phyloP scores from a whole-genome alignment of 2,113 vertebrate genomes.

The Narcine bancroftii region DNA sequence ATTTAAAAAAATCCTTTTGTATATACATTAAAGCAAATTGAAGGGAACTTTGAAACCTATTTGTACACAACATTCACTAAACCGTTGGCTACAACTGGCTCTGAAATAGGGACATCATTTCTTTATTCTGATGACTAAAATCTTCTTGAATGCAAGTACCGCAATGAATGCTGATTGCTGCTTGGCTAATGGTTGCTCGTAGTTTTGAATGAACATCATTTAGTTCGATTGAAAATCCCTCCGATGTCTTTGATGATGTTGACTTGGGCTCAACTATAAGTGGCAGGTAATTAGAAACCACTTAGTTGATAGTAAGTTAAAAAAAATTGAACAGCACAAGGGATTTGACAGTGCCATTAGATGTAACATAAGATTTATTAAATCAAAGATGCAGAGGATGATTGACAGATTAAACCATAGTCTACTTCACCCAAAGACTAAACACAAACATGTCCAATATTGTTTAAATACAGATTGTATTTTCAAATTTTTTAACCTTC shows the following conservation, averaged over 20 bases:
- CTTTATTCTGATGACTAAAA: neutral
- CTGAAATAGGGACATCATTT: neutral
- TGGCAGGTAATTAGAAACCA: neutral
- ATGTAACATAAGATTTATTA: neutral
- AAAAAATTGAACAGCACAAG: neutral
- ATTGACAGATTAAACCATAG: neutral
- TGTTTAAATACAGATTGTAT: neutral
- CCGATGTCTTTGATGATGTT: neutral
- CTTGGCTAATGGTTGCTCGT: neutral
- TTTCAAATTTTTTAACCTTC: neutral
- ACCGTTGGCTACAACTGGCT: neutral
- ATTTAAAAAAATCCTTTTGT: neutral
- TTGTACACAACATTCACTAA: too few relatives aligned
- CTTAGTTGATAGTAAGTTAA: neutral
- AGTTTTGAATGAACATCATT: neutral
- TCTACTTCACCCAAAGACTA: neutral
- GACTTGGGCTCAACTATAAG: neutral
- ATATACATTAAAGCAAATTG: neutral
- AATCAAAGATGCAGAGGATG: neutral
- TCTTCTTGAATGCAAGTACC: neutral
- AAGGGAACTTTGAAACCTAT: neutral
- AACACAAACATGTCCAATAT: neutral
- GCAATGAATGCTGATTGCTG: neutral
- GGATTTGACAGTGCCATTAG: neutral
- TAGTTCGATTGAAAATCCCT: neutral